These are phyloP conservation scores for Tetragonisca angustula DNA, from an alignment of 2,888 invertebrate species.

Conservation along the genomic window DNA sequence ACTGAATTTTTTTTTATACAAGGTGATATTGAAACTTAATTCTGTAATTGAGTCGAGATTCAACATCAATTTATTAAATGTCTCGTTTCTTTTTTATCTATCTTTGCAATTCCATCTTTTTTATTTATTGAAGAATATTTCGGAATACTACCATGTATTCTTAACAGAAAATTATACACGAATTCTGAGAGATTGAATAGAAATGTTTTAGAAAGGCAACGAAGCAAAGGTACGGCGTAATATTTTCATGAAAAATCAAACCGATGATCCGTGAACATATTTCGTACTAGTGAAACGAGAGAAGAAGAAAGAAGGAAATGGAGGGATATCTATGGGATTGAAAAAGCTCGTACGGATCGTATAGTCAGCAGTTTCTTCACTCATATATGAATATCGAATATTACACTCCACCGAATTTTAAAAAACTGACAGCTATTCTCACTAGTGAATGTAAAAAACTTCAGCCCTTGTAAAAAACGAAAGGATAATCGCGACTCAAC, in stretches of 20 bases:
- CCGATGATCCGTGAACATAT: slow-evolving; percentile 56
- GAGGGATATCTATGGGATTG: slow-evolving; percentile 44
- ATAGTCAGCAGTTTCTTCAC: slow-evolving; percentile 63
- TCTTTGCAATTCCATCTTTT: background rate
- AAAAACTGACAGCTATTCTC: slow-evolving; percentile 25
- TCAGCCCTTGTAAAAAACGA: background rate
- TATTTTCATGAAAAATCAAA: slow-evolving; percentile 54
- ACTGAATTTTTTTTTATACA: too few species aligned
- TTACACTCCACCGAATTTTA: slow-evolving; percentile 57
- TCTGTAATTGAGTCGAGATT: too few species aligned
- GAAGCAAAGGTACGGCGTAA: slow-evolving; percentile 26
- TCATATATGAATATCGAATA: slow-evolving; percentile 69
- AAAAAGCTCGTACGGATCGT: slow-evolving; percentile 56
- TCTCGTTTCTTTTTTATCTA: too few species aligned
- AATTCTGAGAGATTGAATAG: slow-evolving; percentile 13
- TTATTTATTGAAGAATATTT: background rate
- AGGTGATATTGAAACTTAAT: too few species aligned
- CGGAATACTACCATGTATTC: background rate
- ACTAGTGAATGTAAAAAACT: slow-evolving; percentile 3
- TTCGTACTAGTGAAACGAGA: slow-evolving; percentile 33
- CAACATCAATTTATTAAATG: too few species aligned
- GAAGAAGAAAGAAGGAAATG: background rate
- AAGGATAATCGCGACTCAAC: slow-evolving; percentile 7
- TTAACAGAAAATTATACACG: background rate
- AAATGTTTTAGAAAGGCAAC: slow-evolving; percentile 24